Conservation (phyloP, 2,888 invertebrate species). For the Ditula angustiorana region DNA sequence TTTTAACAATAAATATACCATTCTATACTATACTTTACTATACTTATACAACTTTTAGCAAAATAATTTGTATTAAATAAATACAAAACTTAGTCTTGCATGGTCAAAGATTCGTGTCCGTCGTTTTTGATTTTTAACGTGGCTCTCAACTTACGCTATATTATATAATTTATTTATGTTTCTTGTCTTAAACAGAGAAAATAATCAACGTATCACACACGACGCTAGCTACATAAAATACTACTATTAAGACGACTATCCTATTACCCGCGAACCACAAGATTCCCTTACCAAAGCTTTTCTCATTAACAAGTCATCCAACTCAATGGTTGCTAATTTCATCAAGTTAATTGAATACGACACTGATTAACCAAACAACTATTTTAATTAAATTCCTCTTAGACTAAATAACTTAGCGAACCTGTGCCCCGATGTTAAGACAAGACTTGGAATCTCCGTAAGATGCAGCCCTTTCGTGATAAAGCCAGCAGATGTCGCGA, state of each 20-base stretch:
- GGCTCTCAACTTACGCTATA: too few species aligned
- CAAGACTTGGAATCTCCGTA: slow-evolving; percentile 49
- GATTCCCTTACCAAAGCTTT: slow-evolving; percentile 18
- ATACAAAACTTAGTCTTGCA: too few species aligned
- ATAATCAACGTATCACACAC: background rate
- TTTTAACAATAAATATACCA: too few species aligned
- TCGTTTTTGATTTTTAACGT: too few species aligned
- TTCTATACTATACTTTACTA: too few species aligned
- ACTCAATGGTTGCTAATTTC: slow-evolving; percentile 32
- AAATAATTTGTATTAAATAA: too few species aligned
- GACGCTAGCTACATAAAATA: background rate
- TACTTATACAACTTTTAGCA: too few species aligned
- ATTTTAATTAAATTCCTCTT: slow-evolving; percentile 38
- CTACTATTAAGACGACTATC: slow-evolving; percentile 11
- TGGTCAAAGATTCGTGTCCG: too few species aligned
- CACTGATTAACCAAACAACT: slow-evolving; percentile 38
- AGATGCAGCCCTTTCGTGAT: slow-evolving; percentile 81
- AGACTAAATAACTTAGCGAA: slow-evolving; percentile 26
- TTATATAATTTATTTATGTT: too few species aligned
- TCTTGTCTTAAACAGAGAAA: too few species aligned
- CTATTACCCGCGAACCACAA: slow-evolving; percentile 22
- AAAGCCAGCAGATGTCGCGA: slow-evolving; percentile 78
- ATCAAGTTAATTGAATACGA: slow-evolving; percentile 34
- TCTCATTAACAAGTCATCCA: slow-evolving; percentile 27
- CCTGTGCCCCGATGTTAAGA: slow-evolving; percentile 34